A percentile compares a stretch with the other conserved stretches of the same genome.
Evolutionary conservation across 2,113 vertebrate species (phyloP).

Genomic region (Rhombomys opimus): DNA sequence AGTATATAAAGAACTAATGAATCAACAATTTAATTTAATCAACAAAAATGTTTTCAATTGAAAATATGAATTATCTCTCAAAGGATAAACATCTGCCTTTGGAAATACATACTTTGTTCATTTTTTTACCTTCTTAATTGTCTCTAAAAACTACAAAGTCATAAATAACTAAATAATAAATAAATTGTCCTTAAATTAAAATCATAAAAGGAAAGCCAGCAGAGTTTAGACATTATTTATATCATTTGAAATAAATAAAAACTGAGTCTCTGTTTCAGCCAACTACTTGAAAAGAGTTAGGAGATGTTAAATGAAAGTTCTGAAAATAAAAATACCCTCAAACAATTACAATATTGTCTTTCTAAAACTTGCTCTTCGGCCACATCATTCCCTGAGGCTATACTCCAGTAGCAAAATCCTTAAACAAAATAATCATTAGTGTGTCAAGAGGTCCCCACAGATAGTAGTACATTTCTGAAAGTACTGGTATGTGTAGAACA

Average conservation of each 20-base stretch:
- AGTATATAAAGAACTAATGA: neutral
- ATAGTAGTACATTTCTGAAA: conserved; percentile 28
- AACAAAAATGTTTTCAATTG: neutral
- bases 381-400: conserved; percentile 45
- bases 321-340: conserved; percentile 30
- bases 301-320: conserved; percentile 7
- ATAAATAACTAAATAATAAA: neutral
- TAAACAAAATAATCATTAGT: neutral
- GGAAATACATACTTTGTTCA: conserved; percentile 28
- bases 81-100: conserved; percentile 1
- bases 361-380: neutral
- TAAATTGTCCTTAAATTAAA: conserved; percentile 12
- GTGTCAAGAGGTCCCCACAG: neutral
- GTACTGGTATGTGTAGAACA: neutral
- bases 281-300: neutral
- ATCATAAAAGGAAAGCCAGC: neutral
- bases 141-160: neutral
- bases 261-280: neutral
- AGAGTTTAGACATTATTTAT: neutral
- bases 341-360: conserved; percentile 14
- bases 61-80: conserved; percentile 41
- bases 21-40: neutral
- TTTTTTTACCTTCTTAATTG: neutral
- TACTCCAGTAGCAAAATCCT: conserved; percentile 47
- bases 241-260: conserved; percentile 29